These are phyloP conservation scores for Synergus laeviventris DNA, from an alignment of 2,888 invertebrate genomes.

Conservation along the genomic window DNA sequence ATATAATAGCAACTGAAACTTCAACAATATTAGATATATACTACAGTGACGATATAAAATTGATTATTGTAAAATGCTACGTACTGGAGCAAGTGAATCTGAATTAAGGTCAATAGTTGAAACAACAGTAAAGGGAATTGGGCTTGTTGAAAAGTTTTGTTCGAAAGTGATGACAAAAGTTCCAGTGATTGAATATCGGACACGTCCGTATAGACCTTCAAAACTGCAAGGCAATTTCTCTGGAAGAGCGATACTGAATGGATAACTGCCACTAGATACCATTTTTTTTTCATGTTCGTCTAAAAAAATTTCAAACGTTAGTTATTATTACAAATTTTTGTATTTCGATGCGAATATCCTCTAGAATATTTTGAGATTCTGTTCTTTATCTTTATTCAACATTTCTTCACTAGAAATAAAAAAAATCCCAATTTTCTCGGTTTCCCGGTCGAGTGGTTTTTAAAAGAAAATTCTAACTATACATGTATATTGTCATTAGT, in stretches of 20 bases:
- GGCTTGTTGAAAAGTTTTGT: constrained; percentile 57
- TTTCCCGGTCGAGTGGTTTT: neutral
- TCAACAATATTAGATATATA: neutral
- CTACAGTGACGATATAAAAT: neutral
- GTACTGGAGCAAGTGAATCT: constrained; percentile 69
- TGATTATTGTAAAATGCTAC: constrained; percentile 40
- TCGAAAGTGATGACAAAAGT: constrained; percentile 69
- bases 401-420: too few relatives aligned
- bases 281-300: constrained; percentile 58
- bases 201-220: constrained; percentile 74
- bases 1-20: neutral
- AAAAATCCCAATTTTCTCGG: too few relatives aligned
- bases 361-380: too few relatives aligned
- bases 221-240: constrained; percentile 74
- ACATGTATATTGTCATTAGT: neutral
- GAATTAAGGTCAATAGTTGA: constrained; percentile 76
- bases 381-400: too few relatives aligned
- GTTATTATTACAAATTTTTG: too few relatives aligned
- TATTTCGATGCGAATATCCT: too few relatives aligned
- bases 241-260: constrained; percentile 76
- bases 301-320: constrained; percentile 40
- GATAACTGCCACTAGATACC: constrained; percentile 68
- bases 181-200: constrained; percentile 76
- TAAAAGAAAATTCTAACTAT: neutral
- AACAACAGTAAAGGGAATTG: constrained; percentile 76